Evolutionary conservation across 2,113 vertebrate species (phyloP), one percentile per base, ranked within the genome.

Genomic region (Amphilophus citrinellus): DNA sequence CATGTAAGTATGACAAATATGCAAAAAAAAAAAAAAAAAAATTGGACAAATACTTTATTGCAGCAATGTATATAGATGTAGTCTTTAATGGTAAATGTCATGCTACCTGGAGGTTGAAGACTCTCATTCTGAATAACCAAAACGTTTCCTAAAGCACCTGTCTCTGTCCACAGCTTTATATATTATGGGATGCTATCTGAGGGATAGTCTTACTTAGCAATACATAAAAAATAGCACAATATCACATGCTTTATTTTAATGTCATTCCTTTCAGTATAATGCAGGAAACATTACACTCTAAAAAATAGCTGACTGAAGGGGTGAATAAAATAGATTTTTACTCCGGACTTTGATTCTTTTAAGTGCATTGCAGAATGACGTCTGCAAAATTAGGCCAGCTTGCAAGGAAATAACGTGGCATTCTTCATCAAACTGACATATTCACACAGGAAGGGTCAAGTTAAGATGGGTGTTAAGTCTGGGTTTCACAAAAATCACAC

Each of bases 381-480:
- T 32, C 56, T 60, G 35, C n/a, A 60, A 77, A 81, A 57, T 80
- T 42, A 68, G 35, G 32, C 22, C 32, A 20, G 8, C 32, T 27
- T 73, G 32, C 1, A 11, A 32, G 68, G 18, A 56, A 56, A 73
- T 9, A 56, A 13, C 68, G 14, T 14, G 47, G 6, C 27, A 9
- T 73, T n/a, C 47, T n/a, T 56, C 5, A 53, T 73, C 27, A 56
- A 35, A 56, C 47, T 73, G 68, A 32, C 68, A 71, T 47, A 30
- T 9, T 9, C 37, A 22, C 79, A 13, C 18, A 4, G 35, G 32
- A 42, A 39, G 17, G 57, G 63, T 3, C 56, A 77, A 76, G 81
- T 53, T n/a, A 44, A 80, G 79, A 75, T 18, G 57, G 61, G 81
- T 86, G 1, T 35, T 37, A 78, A 18, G 15, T 17, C 20, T 8